Evolutionary conservation across 2,113 vertebrate species (phyloP), one percentile per base, ranked within the genome.

Genomic region (Ophthalmolycus amberensis): DNA sequence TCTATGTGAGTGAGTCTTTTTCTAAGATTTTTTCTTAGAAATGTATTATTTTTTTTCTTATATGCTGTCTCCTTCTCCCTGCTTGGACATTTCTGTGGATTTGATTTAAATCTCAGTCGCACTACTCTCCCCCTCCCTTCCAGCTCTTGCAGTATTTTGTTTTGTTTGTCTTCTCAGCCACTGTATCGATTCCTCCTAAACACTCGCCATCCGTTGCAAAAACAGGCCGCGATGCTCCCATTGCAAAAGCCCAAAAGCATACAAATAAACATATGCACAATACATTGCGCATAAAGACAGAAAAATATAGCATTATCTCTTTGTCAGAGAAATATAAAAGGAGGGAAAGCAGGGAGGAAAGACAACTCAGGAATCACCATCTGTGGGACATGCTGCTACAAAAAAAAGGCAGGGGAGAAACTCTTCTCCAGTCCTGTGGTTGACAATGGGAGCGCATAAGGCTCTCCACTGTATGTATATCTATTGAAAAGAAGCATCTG

Each of bases 401-500:
- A 67, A 59, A 59, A n/a, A n/a, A 65, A 72, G 27, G 25, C 22
- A 56, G 12, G 37, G 12, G 50, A 44, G 56, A 77, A n/a, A 80
- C 44, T 60, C 44, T 46, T 82, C 50, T 76, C 29, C 10, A 44
- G 14, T 71, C 75, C 75, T 75, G 76, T 6, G 44, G 63, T 64
- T 69, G 48, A 66, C 73, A 70, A 75, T 71, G 74, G 71, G 78
- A 69, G 60, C 75, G 71, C 54, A 75, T 74, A 77, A 73, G 52
- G 50, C 63, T 71, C 44, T 52, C 44, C 72, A 71, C 80, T 85
- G 64, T 73, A 86, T 75, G 52, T 56, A 42, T 40, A 62, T 71
- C 37, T 0, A 9, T 71, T 91, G 68, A 85, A 89, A 90, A 91
- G 79, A 25, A 90, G 85, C 85, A 92, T 92, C 84, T 95, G 91